Evolutionary conservation across 2,797 vertebrate genomes (phyloP), one percentile per base, ranked within the genome.

Genomic region (Oophaga sylvatica): DNA sequence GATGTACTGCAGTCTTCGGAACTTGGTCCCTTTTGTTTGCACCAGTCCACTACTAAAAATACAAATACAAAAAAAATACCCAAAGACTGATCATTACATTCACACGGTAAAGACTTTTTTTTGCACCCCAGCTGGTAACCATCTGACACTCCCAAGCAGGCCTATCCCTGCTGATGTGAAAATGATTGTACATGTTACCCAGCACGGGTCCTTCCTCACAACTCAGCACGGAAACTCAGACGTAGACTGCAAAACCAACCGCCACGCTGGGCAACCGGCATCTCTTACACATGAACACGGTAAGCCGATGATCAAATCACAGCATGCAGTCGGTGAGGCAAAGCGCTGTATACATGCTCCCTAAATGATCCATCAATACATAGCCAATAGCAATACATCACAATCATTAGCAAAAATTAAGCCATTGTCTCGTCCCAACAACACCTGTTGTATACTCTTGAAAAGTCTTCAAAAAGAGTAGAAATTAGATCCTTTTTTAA

Each of bases 131-230:
- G 48, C 67, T 70, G 80, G 59, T 0, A 70, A 88, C 68, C 16
- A 87, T 35, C 63, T 62, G 90, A 75, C 45, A 77, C 56, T 22
- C 56, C 87, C 35, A 90, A 56, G 1, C 80, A 75, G 0, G 0
- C 0, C n/a, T 88, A 87, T 70, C 84, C 68, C 85, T 88, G 78
- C 85, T 26, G 8, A 88, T 82, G 16, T 5, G 26, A 63, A 63
- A 13, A 88, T 78, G 59, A 63, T 75, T 89, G 56, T 83, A 81
- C 86, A 88, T 90, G 8, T 82, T 90, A 77, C 77, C 41, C 83
- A 83, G 71, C 17, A 88, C 31, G 87, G 3, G 12, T 22, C 41
- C 1, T 59, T 68, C 62, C 41, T 88, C 48, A 81, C 83, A 93
- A 90, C 17, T 84, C 87, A 83, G 65, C 83, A 85, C 63, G 82